These are phyloP conservation scores for Mastomys coucha DNA, from an alignment of 2,113 vertebrate species.

Conservation along the genomic window DNA sequence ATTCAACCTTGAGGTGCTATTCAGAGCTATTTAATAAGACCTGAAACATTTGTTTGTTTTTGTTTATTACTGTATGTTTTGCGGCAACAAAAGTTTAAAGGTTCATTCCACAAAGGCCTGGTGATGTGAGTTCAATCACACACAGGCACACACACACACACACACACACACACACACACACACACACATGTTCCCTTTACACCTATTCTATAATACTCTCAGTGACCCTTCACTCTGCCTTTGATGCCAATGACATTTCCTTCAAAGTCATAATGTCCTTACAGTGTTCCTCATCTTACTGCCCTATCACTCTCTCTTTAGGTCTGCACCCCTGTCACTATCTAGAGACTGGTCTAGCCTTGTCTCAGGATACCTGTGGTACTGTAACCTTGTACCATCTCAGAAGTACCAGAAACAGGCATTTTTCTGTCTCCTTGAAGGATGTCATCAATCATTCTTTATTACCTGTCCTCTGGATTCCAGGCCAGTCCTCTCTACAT, in stretches of 20 bases:
- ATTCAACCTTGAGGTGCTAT: neutral
- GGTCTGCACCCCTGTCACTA: neutral
- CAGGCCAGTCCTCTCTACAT: neutral
- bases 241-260: neutral
- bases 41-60: neutral
- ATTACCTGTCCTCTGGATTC: neutral
- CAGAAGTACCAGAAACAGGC: neutral
- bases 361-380: neutral
- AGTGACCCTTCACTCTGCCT: neutral
- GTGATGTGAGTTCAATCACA: neutral
- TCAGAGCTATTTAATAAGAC: neutral
- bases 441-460: neutral
- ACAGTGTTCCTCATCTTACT: neutral
- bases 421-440: accelerated
- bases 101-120: too few species aligned
- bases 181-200: neutral
- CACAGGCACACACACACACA: neutral
- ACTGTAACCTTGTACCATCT: neutral
- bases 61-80: neutral
- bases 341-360: neutral
- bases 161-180: neutral
- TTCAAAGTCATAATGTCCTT: neutral
- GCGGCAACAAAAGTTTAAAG: neutral
- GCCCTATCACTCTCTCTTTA: neutral
- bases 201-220: neutral